Evolutionary conservation across 2,888 invertebrate genomes (phyloP), one percentile per base, ranked within the genome.

Genomic region (Punctoribates punctum): DNA sequence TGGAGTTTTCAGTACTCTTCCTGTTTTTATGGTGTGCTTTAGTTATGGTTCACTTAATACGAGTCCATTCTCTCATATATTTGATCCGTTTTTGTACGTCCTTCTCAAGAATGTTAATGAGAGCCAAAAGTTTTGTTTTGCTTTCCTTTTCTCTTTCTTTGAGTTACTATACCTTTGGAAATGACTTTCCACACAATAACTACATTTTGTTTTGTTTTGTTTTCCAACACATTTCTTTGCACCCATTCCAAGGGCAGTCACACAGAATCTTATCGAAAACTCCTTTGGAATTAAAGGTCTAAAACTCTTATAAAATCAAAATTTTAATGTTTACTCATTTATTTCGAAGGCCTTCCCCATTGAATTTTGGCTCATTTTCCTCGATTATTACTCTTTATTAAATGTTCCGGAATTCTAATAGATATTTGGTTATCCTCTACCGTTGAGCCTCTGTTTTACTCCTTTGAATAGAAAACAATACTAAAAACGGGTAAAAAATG

Each of bases 101-200:
- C 60, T 60, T 60, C 60, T 60, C 25, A 25, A 25, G 27, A 60
- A 60, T 60, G 60, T 60, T 60, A 60, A 60, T 60, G 15, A 60
- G 60, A 60, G 20, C 51, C 17, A 51, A 51, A 42, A 42, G 1
- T 11, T 42, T 42, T 42, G 42, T 42, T 42, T 42, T 42, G 42
- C 11, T 42, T 42, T 42, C 42, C 42, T 42, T 20, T 20, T 20
- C 51, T n/a, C 51, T 20, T 4, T 51, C 51, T 20, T 5, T 25
- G 1, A 0, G 3, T 60, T 23, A 6, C 23, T 25, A n/a, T n/a
- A 4, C 23, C 57, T 60, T 60, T 25, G 20, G 20, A 60, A 60
- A 60, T 15, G 60, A 60, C 60, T 29, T 60, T 60, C 29, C 23
- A 60, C 60, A 51, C 51, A 51, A 51, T 51, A 51, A 17, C 20